Evolutionary conservation across 2,113 vertebrate species (phyloP), one percentile per base, ranked within the genome.

Genomic region (Oreotrochilus melanogaster): DNA sequence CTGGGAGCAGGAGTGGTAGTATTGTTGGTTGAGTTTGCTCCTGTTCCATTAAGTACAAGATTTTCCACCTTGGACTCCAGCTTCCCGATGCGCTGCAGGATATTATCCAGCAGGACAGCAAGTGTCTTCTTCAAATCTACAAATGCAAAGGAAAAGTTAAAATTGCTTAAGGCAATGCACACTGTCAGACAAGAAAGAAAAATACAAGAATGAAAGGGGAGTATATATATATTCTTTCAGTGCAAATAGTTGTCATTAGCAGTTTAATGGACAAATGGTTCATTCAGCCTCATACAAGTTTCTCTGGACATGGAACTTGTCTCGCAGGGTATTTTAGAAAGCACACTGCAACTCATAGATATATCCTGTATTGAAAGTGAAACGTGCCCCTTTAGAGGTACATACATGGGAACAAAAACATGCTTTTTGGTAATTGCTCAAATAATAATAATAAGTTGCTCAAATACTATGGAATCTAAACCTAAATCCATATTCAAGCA

Each of bases 41-140:
- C 99, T 2, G 99, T 99, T 93, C 98, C 98, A 28, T 99, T 99
- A 95, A 99, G 97, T 15, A 99, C 98, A 17, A 99, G 98, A 97
- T 98, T 99, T 82, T 99, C 99, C 97, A 99, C 99, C 97, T 99
- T 99, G 15, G 99, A 98, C 95, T 99, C 99, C 0, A 99, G 97
- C 97, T 99, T 99, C 75, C 99, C 99, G 71, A 99, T 99, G 84
- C 99, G 98, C 88, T 99, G 98, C 98, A 99, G 98, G 97, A 99
- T 99, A 97, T 99, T 99, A 96, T 99, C 99, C 97, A 99, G 95
- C 73, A 99, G 97, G 71, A 99, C 99, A 9, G 99, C 99, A 9
- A 99, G 98, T 2, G 99, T 99, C 97, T 99, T 99, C 98, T 99
- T 99, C 97, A 99, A 97, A 97, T 99, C 99, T 99, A 95, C 31